A percentile compares a stretch with the other conserved stretches of the same genome.
phyloP scores from a whole-genome alignment of 2,797 vertebrate species.

The Acrossocheilus wenchowensis region DNA sequence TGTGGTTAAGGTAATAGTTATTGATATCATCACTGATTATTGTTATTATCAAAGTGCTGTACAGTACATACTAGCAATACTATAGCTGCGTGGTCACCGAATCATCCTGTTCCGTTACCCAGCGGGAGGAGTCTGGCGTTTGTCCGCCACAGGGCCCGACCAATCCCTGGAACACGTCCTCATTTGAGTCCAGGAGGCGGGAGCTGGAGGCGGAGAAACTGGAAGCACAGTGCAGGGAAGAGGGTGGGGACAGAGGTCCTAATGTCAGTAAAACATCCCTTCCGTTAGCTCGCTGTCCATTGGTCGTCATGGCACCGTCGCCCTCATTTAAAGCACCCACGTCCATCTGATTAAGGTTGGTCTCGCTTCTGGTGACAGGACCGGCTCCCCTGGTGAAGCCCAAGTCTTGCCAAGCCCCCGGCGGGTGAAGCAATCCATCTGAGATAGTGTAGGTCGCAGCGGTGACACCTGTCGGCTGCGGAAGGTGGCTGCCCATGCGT shows the following conservation, averaged over 20 bases:
- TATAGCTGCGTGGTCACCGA: conserved; percentile 94
- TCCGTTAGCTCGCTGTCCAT: conserved; percentile 74
- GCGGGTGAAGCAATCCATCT: conserved; percentile 88
- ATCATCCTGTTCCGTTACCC: conserved; percentile 90
- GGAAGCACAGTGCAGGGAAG: conserved; percentile 94
- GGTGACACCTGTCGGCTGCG: conserved; percentile 79
- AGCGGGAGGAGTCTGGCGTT: conserved; percentile 77
- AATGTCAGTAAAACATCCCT: conserved; percentile 83
- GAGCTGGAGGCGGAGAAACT: conserved; percentile 93
- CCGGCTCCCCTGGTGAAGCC: conserved; percentile 81
- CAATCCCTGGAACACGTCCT: conserved; percentile 93
- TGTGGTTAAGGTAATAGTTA: conserved; percentile 48
- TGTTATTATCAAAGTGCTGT: conserved; percentile 77
- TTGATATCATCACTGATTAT: conserved; percentile 75
- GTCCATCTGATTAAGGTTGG: conserved; percentile 89
- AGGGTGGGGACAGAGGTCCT: conserved; percentile 73
- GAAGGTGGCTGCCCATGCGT: conserved; percentile 85
- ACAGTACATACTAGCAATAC: conserved; percentile 71
- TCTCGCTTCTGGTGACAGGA: conserved; percentile 87
- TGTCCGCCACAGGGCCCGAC: conserved; percentile 87
- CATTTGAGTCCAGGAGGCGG: conserved; percentile 92
- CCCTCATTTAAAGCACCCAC: conserved; percentile 69
- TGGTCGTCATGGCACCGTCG: conserved; percentile 62
- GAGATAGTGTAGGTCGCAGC: conserved; percentile 92
- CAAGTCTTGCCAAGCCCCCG: conserved; percentile 86